Conservation (phyloP, 2,113 vertebrate species). For the Grus americana region DNA sequence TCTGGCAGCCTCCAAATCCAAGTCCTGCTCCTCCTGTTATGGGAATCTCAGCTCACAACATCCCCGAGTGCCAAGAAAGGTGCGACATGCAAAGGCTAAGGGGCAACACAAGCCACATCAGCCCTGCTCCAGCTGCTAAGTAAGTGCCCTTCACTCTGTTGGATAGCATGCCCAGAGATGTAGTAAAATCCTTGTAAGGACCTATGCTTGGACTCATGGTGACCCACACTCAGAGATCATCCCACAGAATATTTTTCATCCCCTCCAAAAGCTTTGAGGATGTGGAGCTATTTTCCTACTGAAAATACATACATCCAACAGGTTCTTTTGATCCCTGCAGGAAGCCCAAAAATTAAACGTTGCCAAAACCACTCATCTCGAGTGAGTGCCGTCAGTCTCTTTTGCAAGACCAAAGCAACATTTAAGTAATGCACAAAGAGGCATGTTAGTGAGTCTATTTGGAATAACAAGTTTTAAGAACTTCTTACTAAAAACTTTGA, state of each 20-base stretch:
- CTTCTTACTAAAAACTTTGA: not conserved
- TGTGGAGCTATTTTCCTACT: rapidly evolving
- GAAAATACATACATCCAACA: not conserved
- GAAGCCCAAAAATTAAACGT: not conserved
- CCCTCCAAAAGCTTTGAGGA: not conserved
- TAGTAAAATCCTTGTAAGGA: not conserved
- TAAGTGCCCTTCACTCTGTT: not conserved
- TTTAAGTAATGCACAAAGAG: not conserved
- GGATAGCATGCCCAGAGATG: not conserved
- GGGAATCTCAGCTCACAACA: not conserved
- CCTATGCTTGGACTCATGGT: not conserved
- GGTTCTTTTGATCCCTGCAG: not conserved
- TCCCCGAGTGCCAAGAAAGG: not conserved
- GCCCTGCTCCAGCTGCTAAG: not conserved
- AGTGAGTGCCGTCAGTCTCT: not conserved
- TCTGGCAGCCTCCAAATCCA: not conserved
- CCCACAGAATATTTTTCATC: not conserved
- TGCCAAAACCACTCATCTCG: not conserved
- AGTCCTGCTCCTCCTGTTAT: not conserved
- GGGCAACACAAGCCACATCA: not conserved
- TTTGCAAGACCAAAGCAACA: not conserved
- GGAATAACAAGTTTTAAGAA: not conserved
- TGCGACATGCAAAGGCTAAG: not conserved
- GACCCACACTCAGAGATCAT: not conserved
- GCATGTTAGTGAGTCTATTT: not conserved